Evolutionary conservation across 2,888 invertebrate species (phyloP), one percentile per base, ranked within the genome.

Genomic region (Pteria penguin): DNA sequence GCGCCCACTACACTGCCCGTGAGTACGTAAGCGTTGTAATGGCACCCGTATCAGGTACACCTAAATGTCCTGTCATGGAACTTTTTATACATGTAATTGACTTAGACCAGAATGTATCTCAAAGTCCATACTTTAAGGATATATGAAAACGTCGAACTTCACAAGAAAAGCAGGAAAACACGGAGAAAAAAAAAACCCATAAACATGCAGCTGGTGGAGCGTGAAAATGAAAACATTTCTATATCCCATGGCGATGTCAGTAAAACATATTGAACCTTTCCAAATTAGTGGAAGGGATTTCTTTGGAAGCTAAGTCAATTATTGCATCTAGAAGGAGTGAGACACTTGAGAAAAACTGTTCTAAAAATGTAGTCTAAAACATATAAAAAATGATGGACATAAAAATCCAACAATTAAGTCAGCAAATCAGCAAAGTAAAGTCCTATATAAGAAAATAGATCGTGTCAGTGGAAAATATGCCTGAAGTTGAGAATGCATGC

Each of bases 401-500:
- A 4, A 55, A 55, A 55, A 55, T 55, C 24, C 4, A 55, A 55
- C n/a, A 55, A 55, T n/a, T n/a, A n/a, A n/a, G n/a, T n/a, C n/a
- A n/a, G n/a, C n/a, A 55, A 18, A 24, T 55, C 55, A 55, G n/a
- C 18, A 55, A 18, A 55, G 55, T 55, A 55, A 55, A 55, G 18
- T 55, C 55, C 22, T n/a, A 55, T 55, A 55, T 55, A 55, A 55
- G 4, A 18, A 55, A 55, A 55, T n/a, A 18, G 18, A 55, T 55
- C n/a, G 4, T 55, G 55, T 55, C 55, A 8, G 55, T 55, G 4
- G 3, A 55, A 55, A 55, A 55, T 18, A 4, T 55, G 5, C n/a
- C 55, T 24, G 55, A 55, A 55, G 55, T 55, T 55, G 55, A 55
- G 24, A 55, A 55, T 55, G n/a, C 18, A 55, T 55, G 55, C 55